A percentile compares a stretch with the other conserved stretches of the same genome.
Evolutionary conservation across 23 tunicate species (phyloP).

Genomic region (Trididemnum clinides): DNA sequence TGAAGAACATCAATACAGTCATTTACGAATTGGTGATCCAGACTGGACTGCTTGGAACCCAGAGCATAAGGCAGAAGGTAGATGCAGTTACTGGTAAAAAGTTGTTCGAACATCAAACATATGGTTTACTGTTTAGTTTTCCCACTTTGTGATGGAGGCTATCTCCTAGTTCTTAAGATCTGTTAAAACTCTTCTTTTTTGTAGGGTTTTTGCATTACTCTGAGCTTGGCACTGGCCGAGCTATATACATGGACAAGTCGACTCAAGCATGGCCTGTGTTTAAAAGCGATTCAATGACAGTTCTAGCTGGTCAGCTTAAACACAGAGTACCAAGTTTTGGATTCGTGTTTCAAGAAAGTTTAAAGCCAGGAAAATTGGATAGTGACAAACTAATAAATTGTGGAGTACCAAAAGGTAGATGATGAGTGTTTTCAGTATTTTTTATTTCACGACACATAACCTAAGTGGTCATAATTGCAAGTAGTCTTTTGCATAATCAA

Average conservation of each 20-base stretch:
- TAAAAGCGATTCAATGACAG: conserved; percentile 38
- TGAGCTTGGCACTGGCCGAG: conserved; percentile 71
- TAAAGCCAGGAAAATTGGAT: conserved; percentile 71
- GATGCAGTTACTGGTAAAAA: neutral
- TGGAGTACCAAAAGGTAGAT: conserved; percentile 83
- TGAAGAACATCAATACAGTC: conserved; percentile 40
- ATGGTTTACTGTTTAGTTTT: too few species aligned
- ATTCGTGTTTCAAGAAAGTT: conserved; percentile 69
- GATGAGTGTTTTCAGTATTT: too few species aligned
- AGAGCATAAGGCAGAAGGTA: conserved; percentile 73
- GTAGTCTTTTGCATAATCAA: too few species aligned
- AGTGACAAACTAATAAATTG: conserved; percentile 54
- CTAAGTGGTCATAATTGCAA: too few species aligned
- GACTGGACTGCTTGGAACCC: conserved; percentile 69
- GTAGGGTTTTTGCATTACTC: conserved; percentile 45
- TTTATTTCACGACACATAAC: too few species aligned
- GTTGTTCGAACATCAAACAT: too few species aligned
- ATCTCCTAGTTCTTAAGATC: too few species aligned
- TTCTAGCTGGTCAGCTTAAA: conserved; percentile 65
- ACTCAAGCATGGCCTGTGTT: conserved; percentile 53
- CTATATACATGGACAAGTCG: conserved; percentile 59
- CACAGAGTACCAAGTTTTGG: conserved; percentile 94
- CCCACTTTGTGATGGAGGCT: too few species aligned
- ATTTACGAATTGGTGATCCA: conserved; percentile 38
- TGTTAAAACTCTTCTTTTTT: too few species aligned